Evolutionary conservation across 30 jellyfish, hydroid and myxozoan genomes (phyloP).

Genomic region (Nemopilema nomurai): DNA sequence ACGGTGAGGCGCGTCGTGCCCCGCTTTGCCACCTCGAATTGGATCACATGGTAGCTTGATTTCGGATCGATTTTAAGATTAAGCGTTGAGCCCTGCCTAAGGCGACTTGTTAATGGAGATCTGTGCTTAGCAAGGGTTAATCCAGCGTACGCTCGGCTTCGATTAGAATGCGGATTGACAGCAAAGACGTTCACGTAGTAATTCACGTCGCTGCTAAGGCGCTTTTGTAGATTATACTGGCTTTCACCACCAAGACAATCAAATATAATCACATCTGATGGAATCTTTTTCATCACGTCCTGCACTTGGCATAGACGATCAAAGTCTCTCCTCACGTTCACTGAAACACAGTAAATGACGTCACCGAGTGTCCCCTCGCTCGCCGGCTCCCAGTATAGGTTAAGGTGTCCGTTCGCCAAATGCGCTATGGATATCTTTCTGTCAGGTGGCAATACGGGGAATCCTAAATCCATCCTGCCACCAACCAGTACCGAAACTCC

Average conservation of each 20-base stretch:
- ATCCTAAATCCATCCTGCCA: conserved; percentile 8
- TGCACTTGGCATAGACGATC: conserved; percentile 41
- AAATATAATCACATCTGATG: conserved; percentile 16
- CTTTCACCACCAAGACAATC: conserved; percentile 46
- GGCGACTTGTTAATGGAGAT: conserved; percentile 11
- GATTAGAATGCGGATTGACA: conserved; percentile 45
- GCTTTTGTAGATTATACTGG: conserved; percentile 22
- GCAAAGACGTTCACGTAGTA: conserved; percentile 54
- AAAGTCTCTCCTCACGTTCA: conserved; percentile 1
- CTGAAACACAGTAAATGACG: conserved; percentile 36
- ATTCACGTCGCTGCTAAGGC: neutral
- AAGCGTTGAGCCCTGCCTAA: conserved; percentile 22
- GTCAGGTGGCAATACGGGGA: conserved; percentile 59
- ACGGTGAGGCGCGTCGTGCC: conserved; percentile 24
- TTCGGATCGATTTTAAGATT: conserved; percentile 39
- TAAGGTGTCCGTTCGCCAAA: conserved; percentile 2
- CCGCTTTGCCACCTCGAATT: conserved; percentile 15
- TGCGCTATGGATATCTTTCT: conserved; percentile 46
- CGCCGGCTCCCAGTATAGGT: conserved; percentile 56
- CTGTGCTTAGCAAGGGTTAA: conserved; percentile 31
- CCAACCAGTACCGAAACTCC: conserved; percentile 42
- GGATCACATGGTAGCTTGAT: conserved; percentile 26
- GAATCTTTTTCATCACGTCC: conserved; percentile 17
- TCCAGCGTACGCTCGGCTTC: conserved; percentile 53
- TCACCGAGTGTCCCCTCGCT: conserved; percentile 2